These are phyloP conservation scores for Ephydatia muelleri DNA, from an alignment of 37 sponge, comb jelly and placozoan genomes.

Conservation along the genomic window DNA sequence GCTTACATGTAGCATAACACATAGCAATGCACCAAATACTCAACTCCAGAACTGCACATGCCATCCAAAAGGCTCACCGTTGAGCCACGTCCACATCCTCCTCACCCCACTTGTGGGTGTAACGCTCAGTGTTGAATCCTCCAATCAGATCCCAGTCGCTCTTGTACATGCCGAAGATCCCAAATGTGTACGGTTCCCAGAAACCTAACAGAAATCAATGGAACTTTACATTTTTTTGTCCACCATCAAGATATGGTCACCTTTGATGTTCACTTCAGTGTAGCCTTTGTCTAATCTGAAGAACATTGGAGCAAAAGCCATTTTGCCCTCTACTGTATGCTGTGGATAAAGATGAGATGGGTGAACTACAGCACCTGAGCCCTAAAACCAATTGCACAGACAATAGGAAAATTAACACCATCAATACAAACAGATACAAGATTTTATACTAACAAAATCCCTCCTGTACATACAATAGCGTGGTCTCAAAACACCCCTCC, in stretches of 20 bases:
- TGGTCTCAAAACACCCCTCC: too few relatives aligned
- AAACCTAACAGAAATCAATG: too few relatives aligned
- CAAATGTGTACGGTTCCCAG: conserved; percentile 69
- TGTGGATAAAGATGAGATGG: not conserved
- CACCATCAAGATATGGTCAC: too few relatives aligned
- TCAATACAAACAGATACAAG: too few relatives aligned
- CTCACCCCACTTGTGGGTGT: conserved; percentile 68
- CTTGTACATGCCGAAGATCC: conserved; percentile 67
- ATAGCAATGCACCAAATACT: too few relatives aligned
- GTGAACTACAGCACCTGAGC: too few relatives aligned
- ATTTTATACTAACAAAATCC: too few relatives aligned
- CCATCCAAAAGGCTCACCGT: conserved; percentile 35
- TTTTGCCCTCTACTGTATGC: conserved; percentile 60
- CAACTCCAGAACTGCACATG: not conserved
- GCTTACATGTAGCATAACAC: not conserved
- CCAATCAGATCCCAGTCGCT: conserved; percentile 61
- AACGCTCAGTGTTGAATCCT: conserved; percentile 45
- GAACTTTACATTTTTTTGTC: too few relatives aligned
- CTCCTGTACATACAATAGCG: too few relatives aligned
- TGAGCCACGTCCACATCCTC: conserved; percentile 76
- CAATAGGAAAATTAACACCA: too few relatives aligned
- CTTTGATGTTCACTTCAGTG: conserved; percentile 57
- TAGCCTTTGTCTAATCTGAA: conserved; percentile 52
- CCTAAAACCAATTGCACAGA: too few relatives aligned
- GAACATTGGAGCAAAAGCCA: conserved; percentile 67